Conservation (phyloP, 2,797 vertebrate species). For the Tokudaia muenninki region DNA sequence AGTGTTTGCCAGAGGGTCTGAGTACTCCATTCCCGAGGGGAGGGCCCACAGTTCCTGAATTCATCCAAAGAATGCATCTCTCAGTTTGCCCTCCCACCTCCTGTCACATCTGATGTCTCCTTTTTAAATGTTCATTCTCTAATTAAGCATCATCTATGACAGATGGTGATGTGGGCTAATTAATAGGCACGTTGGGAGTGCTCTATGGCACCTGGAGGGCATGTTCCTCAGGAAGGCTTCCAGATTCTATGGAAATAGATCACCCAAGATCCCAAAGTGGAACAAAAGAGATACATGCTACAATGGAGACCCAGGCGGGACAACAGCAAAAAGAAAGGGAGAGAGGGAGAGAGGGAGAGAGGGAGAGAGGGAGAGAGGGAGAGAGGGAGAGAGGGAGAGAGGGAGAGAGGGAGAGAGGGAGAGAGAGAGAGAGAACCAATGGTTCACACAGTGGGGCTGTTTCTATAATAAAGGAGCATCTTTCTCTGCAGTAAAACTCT, state of each 20-base stretch:
- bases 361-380: neutral
- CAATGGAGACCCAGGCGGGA: accelerated
- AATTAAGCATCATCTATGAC: constrained; percentile 53
- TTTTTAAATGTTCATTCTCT: constrained; percentile 52
- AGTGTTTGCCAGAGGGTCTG: neutral
- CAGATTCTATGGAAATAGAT: neutral
- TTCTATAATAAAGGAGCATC: neutral
- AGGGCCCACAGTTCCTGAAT: neutral
- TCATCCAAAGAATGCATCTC: neutral
- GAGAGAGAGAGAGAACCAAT: neutral
- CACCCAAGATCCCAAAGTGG: neutral
- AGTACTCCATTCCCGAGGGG: accelerated
- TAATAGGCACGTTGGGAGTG: neutral
- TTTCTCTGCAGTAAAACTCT: neutral
- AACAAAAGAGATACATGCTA: neutral
- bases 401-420: neutral
- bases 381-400: too few species aligned
- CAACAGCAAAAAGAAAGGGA: neutral
- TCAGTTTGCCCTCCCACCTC: neutral
- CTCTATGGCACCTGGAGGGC: neutral
- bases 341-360: neutral
- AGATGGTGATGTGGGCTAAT: constrained; percentile 66
- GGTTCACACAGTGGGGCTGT: neutral
- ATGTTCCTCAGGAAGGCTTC: neutral
- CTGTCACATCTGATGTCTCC: neutral